phyloP scores from a whole-genome alignment of 2,797 vertebrate genomes.

The Oreochromis mossambicus region DNA sequence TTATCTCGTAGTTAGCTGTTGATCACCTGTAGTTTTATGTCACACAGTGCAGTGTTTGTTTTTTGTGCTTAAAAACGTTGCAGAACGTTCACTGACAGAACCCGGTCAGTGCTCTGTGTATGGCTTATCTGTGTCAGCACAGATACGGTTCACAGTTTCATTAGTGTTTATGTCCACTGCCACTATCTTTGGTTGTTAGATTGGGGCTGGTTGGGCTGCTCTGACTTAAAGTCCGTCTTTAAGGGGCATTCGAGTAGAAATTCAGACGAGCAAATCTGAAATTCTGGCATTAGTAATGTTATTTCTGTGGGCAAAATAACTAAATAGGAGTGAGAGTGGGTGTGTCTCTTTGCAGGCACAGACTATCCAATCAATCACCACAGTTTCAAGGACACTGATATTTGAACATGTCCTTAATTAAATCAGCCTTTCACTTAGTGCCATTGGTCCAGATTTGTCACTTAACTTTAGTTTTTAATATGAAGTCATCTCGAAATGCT shows the following conservation, averaged over 20 bases:
- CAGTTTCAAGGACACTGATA: accelerated
- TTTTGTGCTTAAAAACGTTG: neutral
- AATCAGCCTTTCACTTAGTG: neutral
- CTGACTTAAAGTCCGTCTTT: neutral
- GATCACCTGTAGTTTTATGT: neutral
- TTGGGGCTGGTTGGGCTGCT: neutral
- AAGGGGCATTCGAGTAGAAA: neutral
- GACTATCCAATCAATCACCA: neutral
- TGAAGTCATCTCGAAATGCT: neutral
- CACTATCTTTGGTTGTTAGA: neutral
- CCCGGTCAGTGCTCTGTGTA: neutral
- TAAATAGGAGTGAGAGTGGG: neutral
- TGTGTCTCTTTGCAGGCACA: neutral
- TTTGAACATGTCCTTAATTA: neutral
- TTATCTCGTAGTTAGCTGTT: neutral
- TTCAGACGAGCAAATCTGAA: neutral
- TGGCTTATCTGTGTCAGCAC: neutral
- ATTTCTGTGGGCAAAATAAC: neutral
- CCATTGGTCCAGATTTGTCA: neutral
- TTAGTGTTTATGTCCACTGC: neutral
- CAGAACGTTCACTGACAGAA: neutral
- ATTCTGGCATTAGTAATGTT: neutral
- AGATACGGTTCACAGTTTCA: neutral
- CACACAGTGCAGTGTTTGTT: accelerated
- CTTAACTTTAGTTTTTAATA: neutral